phyloP scores from a whole-genome alignment of 2,113 vertebrate genomes.

The Atrichornis clamosus region DNA sequence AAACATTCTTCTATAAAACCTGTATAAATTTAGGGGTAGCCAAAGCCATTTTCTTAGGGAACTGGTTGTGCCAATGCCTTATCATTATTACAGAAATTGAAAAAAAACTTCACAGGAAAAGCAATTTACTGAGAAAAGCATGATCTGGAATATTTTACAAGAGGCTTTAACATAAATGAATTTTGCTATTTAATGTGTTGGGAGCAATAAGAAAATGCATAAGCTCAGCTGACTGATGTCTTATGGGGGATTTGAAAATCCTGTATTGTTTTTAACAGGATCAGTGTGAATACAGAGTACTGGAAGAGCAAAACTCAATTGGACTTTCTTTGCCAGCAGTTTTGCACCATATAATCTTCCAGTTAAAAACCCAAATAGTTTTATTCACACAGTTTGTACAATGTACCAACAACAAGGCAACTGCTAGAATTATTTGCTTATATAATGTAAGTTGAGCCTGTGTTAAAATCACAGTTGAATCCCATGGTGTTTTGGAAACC shows the following conservation, averaged over 20 bases:
- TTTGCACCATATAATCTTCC: background rate
- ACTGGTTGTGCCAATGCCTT: background rate
- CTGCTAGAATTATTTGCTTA: background rate
- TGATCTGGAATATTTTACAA: background rate
- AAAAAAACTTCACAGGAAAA: background rate
- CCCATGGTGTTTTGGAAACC: background rate
- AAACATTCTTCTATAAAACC: background rate
- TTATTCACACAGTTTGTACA: background rate
- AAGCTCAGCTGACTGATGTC: background rate
- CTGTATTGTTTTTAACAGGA: background rate
- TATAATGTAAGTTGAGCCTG: background rate
- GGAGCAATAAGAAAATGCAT: background rate
- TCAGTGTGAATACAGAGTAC: background rate
- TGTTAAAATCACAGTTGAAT: background rate
- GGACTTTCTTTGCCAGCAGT: background rate
- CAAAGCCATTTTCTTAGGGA: background rate
- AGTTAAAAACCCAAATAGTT: background rate
- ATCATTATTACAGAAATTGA: background rate
- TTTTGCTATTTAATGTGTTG: background rate
- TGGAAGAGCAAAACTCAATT: background rate
- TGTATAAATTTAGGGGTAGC: background rate
- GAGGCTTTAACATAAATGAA: background rate
- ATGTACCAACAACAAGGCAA: background rate
- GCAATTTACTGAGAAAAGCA: background rate
- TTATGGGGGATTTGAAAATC: background rate